Conservation (phyloP, 2,797 vertebrate species). For the Octomys mimax region DNA sequence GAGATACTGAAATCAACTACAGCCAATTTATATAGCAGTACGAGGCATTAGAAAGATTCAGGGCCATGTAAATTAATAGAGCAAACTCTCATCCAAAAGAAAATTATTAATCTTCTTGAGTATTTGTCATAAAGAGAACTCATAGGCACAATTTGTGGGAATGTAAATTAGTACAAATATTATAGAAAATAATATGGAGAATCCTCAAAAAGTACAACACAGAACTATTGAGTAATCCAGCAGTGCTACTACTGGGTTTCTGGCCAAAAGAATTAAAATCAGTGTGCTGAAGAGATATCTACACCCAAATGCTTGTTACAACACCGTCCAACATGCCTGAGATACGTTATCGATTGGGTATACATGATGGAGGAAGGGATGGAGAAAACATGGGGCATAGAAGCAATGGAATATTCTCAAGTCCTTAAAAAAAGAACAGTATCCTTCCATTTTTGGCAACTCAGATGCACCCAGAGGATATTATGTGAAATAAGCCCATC, state of each 20-base stretch:
- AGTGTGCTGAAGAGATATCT: background rate
- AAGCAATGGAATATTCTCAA: background rate
- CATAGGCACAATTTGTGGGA: background rate
- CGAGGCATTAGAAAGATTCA: background rate
- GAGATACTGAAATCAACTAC: background rate
- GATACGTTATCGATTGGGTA: too few species aligned
- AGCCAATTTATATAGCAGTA: background rate
- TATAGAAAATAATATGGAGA: background rate
- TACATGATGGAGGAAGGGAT: background rate
- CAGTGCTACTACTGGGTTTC: background rate
- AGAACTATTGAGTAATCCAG: background rate
- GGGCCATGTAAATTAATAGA: background rate
- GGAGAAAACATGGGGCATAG: background rate
- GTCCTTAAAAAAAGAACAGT: background rate
- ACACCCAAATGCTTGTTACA: too few species aligned
- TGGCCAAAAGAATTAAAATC: background rate
- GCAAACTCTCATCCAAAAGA: background rate
- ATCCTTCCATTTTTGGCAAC: background rate
- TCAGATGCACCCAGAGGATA: background rate
- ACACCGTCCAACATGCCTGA: background rate
- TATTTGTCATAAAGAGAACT: too few species aligned
- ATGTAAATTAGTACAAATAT: background rate
- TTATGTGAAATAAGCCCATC: background rate
- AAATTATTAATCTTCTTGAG: background rate
- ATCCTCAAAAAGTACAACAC: background rate